These are phyloP conservation scores for Laticauda laticaudata DNA, from an alignment of 2,113 vertebrate species.

Conservation along the genomic window DNA sequence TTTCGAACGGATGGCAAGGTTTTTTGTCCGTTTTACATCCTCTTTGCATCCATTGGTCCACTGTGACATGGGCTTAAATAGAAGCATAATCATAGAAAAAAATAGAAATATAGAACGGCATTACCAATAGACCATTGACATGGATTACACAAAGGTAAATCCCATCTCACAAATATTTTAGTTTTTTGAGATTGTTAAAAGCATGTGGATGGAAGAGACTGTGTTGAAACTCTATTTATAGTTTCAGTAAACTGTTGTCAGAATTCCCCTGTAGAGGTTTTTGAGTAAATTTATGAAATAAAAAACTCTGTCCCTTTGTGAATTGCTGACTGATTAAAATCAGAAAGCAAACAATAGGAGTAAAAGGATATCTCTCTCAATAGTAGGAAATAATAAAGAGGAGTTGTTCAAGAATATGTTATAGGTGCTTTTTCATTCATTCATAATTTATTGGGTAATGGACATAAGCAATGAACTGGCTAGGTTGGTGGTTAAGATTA, in stretches of 20 bases:
- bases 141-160: not conserved
- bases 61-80: too few species aligned
- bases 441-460: not conserved
- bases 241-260: not conserved
- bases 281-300: not conserved
- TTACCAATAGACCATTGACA: not conserved
- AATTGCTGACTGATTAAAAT: not conserved
- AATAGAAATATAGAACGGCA: not conserved
- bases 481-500: not conserved
- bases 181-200: not conserved
- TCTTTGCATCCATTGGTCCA: too few species aligned
- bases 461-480: not conserved
- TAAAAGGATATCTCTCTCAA: not conserved
- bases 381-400: not conserved
- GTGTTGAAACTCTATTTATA: not conserved
- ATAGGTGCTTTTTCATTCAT: not conserved
- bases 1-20: too few species aligned
- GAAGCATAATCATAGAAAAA: not conserved
- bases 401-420: not conserved
- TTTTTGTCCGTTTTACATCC: too few species aligned
- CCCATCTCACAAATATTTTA: not conserved
- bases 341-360: not conserved
- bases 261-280: not conserved
- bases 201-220: not conserved
- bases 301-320: not conserved